Evolutionary conservation across 1,140 invertebrate species (phyloP).

Genomic region (Drosophila willistoni): DNA sequence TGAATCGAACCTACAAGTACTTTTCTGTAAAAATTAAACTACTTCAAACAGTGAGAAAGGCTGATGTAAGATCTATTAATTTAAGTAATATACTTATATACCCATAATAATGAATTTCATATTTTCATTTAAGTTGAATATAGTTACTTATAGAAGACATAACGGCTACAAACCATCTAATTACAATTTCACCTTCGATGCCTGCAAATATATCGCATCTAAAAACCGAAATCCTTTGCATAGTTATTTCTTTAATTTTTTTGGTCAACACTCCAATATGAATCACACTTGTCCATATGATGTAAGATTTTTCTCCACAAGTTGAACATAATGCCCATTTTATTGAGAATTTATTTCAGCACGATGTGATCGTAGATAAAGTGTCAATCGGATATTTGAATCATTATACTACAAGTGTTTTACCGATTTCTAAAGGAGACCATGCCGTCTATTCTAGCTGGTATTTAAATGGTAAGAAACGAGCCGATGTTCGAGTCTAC

Average conservation of each 20-base stretch:
- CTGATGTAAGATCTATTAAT: neutral
- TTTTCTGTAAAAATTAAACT: neutral
- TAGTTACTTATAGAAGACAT: neutral
- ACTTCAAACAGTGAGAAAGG: neutral
- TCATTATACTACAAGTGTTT: too few species aligned
- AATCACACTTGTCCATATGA: slow-evolving; percentile 31
- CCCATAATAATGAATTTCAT: too few species aligned
- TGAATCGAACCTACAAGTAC: neutral
- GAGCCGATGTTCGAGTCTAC: neutral
- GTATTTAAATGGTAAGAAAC: neutral
- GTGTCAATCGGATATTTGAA: neutral
- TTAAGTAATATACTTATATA: too few species aligned
- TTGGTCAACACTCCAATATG: slow-evolving; percentile 18
- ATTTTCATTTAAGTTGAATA: neutral
- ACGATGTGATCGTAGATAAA: neutral
- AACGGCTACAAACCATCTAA: slow-evolving; percentile 34
- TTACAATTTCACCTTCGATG: slow-evolving; percentile 35
- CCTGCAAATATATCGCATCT: slow-evolving; percentile 12
- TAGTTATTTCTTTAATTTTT: neutral
- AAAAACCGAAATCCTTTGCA: slow-evolving; percentile 21
- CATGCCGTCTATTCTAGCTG: neutral
- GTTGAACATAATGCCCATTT: neutral
- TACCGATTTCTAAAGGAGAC: too few species aligned
- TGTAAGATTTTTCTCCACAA: neutral
- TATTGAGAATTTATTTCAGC: neutral